Evolutionary conservation across 2,888 invertebrate species (phyloP).

Genomic region (Drosophila setosimentum): DNA sequence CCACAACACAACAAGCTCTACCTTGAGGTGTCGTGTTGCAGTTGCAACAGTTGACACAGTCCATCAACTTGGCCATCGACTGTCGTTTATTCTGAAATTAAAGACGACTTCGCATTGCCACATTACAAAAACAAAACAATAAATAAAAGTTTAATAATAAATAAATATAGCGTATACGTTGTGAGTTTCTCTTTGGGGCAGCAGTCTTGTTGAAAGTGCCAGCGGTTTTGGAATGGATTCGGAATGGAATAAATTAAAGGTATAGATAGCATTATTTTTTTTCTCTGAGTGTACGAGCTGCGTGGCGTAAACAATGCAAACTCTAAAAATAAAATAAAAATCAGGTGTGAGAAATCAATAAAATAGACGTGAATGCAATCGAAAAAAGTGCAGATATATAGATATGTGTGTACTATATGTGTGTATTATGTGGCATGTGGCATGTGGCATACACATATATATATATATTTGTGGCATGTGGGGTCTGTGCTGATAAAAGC

Average conservation of each 20-base stretch:
- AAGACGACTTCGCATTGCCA: slow-evolving; percentile 37
- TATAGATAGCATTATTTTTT: neutral
- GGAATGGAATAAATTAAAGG: neutral
- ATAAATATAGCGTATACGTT: slow-evolving; percentile 59
- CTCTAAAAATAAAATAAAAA: slow-evolving; percentile 26
- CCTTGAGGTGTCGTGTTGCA: slow-evolving; percentile 46
- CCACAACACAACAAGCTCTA: slow-evolving; percentile 31
- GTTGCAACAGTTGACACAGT: slow-evolving; percentile 23
- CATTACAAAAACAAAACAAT: slow-evolving; percentile 23
- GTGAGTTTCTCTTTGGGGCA: slow-evolving; percentile 30
- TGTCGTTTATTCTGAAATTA: slow-evolving; percentile 41
- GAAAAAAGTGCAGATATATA: slow-evolving; percentile 20
- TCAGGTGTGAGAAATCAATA: slow-evolving; percentile 62
- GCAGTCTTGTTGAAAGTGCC: slow-evolving; percentile 34
- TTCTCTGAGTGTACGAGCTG: slow-evolving; percentile 8
- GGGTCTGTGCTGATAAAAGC: slow-evolving; percentile 55
- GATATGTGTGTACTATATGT: slow-evolving; percentile 20
- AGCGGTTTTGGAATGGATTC: slow-evolving; percentile 1
- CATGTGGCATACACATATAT: slow-evolving; percentile 7
- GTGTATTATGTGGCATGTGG: slow-evolving; percentile 16
- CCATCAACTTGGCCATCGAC: slow-evolving; percentile 60
- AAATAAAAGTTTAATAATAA: slow-evolving; percentile 9
- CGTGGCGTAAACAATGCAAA: slow-evolving; percentile 52
- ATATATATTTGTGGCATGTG: slow-evolving; percentile 18
- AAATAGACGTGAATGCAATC: slow-evolving; percentile 31